Percentiles rank a stretch among this genome's conserved stretches.
Evolutionary conservation across 2,888 invertebrate species (phyloP).

Genomic region (Scaptomyza caliginosa): DNA sequence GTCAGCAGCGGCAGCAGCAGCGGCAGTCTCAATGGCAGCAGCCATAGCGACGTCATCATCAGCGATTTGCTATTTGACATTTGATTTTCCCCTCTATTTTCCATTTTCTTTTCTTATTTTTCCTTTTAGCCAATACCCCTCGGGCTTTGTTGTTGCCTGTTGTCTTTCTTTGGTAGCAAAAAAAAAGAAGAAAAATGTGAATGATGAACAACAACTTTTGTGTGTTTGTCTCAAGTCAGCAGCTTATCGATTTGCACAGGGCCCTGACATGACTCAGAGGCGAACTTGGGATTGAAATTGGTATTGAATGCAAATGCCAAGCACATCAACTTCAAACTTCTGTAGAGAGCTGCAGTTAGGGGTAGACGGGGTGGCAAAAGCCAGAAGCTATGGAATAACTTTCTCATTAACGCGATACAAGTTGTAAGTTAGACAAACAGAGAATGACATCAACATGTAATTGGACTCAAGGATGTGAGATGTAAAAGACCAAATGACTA

Average conservation of each 20-base stretch:
- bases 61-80: slow-evolving; percentile 70
- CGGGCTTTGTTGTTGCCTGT: slow-evolving; percentile 18
- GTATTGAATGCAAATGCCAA: slow-evolving; percentile 32
- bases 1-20: slow-evolving; percentile 36
- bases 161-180: slow-evolving; percentile 29
- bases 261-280: slow-evolving; percentile 67
- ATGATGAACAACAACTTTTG: slow-evolving; percentile 16
- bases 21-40: slow-evolving; percentile 10
- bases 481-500: neutral
- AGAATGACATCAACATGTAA: neutral
- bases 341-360: neutral
- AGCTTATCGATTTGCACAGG: slow-evolving; percentile 67
- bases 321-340: slow-evolving; percentile 20
- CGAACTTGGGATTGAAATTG: slow-evolving; percentile 47
- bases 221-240: slow-evolving; percentile 57
- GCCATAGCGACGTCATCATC: slow-evolving; percentile 65
- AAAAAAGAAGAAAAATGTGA: slow-evolving; percentile 27
- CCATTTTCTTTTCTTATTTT: slow-evolving; percentile 12
- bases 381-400: no score
- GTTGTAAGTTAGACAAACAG: no score
- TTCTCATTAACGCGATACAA: no score
- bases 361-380: no score
- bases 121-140: slow-evolving; percentile 27
- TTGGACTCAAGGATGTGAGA: neutral
- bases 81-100: slow-evolving; percentile 63